These are phyloP conservation scores for Tetraneura akinire DNA, from an alignment of 1,140 invertebrate species.

Conservation along the genomic window DNA sequence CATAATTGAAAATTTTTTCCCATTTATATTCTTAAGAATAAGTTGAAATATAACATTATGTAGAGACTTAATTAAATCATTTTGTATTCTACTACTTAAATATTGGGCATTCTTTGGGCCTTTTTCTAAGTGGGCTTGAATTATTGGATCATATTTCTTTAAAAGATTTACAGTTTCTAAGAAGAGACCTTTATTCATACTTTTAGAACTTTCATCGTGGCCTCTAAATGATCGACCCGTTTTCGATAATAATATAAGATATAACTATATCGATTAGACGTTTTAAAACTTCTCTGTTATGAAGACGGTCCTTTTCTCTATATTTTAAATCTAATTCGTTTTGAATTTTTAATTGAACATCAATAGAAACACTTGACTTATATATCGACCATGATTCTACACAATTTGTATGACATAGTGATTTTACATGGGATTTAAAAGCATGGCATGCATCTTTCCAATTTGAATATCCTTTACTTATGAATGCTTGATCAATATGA, in stretches of 20 bases:
- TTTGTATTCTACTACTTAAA: conserved; percentile 27
- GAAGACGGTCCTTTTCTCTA: not conserved
- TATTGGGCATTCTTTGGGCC: conserved; percentile 6
- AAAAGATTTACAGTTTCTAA: not conserved
- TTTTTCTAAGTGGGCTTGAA: conserved; percentile 10
- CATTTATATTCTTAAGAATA: not conserved
- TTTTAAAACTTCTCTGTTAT: not conserved
- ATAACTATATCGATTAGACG: not conserved
- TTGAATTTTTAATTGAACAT: not conserved
- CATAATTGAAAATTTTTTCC: not conserved
- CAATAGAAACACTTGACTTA: not conserved
- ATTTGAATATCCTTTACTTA: not conserved
- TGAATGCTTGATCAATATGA: not conserved
- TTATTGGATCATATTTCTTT: conserved; percentile 25
- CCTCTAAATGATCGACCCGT: not conserved
- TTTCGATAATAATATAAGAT: not conserved
- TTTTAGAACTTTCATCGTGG: not conserved
- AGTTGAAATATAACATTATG: conserved; percentile 34
- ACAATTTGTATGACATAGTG: not conserved
- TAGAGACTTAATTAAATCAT: conserved; percentile 32
- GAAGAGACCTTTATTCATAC: not conserved
- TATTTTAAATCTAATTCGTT: not conserved
- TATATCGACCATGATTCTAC: conserved; percentile 57
- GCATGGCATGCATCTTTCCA: not conserved
- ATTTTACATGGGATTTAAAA: not conserved